Conservation (phyloP, 1,140 invertebrate genomes). For the Carposina sasakii region DNA sequence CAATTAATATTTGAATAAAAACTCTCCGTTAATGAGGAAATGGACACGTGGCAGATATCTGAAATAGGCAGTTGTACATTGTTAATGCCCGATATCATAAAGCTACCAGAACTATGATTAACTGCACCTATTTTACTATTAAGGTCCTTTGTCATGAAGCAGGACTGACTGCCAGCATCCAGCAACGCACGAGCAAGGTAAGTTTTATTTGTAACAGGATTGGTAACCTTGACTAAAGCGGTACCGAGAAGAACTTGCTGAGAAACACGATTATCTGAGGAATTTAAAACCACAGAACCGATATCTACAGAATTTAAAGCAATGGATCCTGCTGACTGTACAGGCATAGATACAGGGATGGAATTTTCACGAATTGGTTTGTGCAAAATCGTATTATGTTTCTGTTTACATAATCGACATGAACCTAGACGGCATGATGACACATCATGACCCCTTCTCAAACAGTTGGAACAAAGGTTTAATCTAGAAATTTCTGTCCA, state of each 20-base stretch:
- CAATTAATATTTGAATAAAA: background rate
- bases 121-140: background rate
- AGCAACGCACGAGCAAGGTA: background rate
- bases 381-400: background rate
- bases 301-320: background rate
- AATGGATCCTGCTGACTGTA: background rate
- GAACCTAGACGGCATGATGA: background rate
- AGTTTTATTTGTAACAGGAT: background rate
- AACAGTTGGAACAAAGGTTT: conserved; percentile 1
- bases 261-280: background rate
- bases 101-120: background rate
- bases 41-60: background rate
- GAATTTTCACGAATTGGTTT: background rate
- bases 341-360: background rate
- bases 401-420: background rate
- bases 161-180: background rate
- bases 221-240: background rate
- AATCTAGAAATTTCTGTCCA: background rate
- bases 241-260: background rate
- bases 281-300: background rate
- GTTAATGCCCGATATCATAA: background rate
- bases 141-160: background rate
- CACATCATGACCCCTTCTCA: background rate
- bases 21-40: background rate
- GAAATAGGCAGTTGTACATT: background rate